Evolutionary conservation across 1,140 invertebrate genomes (phyloP).

Genomic region (Caenorhabditis tropicalis): DNA sequence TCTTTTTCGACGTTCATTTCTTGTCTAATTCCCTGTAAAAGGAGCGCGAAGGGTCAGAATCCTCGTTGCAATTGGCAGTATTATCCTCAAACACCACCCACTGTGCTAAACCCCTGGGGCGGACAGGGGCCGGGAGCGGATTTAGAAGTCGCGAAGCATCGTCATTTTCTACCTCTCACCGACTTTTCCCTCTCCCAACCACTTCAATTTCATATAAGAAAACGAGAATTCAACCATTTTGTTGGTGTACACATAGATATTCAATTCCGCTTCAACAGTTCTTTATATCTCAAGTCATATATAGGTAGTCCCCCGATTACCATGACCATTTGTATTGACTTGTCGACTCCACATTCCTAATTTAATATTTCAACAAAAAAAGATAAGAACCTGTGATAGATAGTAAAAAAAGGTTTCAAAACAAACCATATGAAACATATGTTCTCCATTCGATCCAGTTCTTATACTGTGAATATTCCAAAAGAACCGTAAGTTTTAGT

Average conservation of each 20-base stretch:
- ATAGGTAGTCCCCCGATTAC: not conserved
- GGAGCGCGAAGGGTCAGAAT: slow-evolving; percentile 16
- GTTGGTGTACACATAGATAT: not conserved
- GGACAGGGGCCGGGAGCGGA: slow-evolving; percentile 36
- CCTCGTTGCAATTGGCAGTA: slow-evolving; percentile 17
- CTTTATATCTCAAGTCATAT: not conserved
- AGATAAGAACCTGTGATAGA: not conserved
- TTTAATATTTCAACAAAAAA: not conserved
- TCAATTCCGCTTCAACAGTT: slow-evolving; percentile 23
- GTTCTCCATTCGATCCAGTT: slow-evolving; percentile 21
- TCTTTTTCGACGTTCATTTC: not conserved
- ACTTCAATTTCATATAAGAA: not conserved
- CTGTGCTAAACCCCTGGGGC: slow-evolving; percentile 43
- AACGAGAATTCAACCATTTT: not conserved
- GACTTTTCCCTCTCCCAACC: not conserved
- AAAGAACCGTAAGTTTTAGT: not conserved
- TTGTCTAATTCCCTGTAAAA: slow-evolving; percentile 12
- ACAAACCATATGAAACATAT: slow-evolving; percentile 37
- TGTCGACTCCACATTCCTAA: slow-evolving; percentile 1
- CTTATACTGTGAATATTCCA: slow-evolving; percentile 33
- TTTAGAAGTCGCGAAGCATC: slow-evolving; percentile 32
- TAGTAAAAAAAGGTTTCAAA: not conserved
- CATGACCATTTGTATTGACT: not conserved
- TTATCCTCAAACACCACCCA: slow-evolving; percentile 36
- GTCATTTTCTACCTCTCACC: slow-evolving; percentile 2